A percentile compares a stretch with the other conserved stretches of the same genome.
Conservation (phyloP, 2,888 invertebrate species). For the Anthophora plumipes region DNA sequence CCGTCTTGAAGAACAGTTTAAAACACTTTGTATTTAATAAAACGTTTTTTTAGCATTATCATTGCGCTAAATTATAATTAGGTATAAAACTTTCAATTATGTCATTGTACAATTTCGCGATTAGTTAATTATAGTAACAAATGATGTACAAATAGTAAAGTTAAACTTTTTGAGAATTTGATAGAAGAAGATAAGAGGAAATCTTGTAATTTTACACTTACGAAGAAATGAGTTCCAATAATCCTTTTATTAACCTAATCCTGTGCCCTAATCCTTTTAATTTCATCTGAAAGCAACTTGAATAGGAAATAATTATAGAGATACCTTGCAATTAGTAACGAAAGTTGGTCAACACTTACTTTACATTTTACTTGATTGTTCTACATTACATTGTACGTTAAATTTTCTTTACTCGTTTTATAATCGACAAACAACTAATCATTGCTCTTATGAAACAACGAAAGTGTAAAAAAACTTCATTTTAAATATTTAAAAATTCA, state of each 20-base stretch:
- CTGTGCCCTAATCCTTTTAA: too few species aligned
- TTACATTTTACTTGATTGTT: too few species aligned
- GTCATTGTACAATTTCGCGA: background rate
- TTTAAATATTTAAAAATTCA: background rate
- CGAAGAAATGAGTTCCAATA: conserved; percentile 9
- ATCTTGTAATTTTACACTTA: conserved; percentile 27
- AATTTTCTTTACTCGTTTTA: background rate
- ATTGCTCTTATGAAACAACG: background rate
- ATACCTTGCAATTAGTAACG: background rate
- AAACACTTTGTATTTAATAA: background rate
- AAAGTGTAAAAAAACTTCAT: background rate
- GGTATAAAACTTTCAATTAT: background rate
- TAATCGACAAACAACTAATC: background rate
- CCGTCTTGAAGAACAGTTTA: too few species aligned
- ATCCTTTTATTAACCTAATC: too few species aligned
- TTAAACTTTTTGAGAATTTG: conserved; percentile 20
- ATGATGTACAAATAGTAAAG: conserved; percentile 34
- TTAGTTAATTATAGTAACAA: background rate
- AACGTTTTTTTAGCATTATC: background rate
- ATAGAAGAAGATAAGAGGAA: conserved; percentile 19
- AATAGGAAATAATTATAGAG: conserved; percentile 7
- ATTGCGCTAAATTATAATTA: background rate
- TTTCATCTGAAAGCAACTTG: conserved; percentile 4
- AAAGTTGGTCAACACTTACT: background rate
- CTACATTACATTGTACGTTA: too few species aligned